phyloP scores from a whole-genome alignment of 2,888 invertebrate genomes.

The Pseudococcus jackbeardsleyi region DNA sequence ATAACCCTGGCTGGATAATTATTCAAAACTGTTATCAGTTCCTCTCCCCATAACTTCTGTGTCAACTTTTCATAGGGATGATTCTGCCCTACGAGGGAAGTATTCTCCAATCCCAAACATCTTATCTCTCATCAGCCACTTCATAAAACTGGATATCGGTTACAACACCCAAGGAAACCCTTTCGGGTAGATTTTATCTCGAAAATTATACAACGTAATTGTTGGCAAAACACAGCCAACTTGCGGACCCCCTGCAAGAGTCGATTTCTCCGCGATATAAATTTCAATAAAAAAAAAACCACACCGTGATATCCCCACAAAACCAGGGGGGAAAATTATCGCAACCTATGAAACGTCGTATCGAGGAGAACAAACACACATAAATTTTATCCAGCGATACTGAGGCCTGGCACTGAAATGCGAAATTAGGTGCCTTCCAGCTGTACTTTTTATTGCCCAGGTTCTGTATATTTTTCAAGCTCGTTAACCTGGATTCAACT shows the following conservation, averaged over 20 bases:
- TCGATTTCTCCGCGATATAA: not conserved
- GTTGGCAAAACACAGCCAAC: not conserved
- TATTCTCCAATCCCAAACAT: not conserved
- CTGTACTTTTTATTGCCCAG: conserved; percentile 29
- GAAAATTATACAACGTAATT: not conserved
- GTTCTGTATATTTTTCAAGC: conserved; percentile 2
- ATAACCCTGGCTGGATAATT: not conserved
- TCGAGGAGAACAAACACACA: conserved; percentile 16
- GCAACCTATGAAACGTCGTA: not conserved
- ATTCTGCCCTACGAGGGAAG: not conserved
- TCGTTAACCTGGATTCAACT: conserved; percentile 34
- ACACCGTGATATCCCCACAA: not conserved
- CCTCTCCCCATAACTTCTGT: not conserved
- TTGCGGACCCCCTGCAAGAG: not conserved
- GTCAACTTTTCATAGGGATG: not conserved
- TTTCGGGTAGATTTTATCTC: not conserved
- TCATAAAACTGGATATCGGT: not conserved
- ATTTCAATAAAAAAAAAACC: not conserved
- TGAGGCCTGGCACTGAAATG: not conserved
- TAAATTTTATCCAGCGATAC: conserved; percentile 1
- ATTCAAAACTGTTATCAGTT: not conserved
- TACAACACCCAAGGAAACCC: not conserved
- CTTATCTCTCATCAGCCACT: not conserved
- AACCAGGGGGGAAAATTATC: not conserved
- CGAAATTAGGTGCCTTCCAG: conserved; percentile 31